phyloP scores from a whole-genome alignment of 2,888 invertebrate species.

The Apamea sordens region DNA sequence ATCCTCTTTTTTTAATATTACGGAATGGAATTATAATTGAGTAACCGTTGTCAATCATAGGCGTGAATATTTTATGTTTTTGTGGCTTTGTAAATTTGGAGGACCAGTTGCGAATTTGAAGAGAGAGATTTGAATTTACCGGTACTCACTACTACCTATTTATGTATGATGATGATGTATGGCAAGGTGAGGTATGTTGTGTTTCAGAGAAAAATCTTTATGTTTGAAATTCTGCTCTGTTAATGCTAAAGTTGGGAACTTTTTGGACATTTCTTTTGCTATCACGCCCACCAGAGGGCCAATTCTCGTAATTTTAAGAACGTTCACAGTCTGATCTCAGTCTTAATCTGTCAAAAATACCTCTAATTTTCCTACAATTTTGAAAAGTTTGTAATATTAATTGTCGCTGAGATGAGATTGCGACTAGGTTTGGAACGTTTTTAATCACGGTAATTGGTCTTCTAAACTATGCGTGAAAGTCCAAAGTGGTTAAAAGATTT shows the following conservation, averaged over 20 bases:
- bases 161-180: background rate
- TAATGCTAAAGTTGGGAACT: background rate
- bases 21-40: conserved; percentile 50
- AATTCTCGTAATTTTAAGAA: too few species aligned
- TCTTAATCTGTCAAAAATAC: too few species aligned
- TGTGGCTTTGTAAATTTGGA: background rate
- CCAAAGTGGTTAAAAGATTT: background rate
- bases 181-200: background rate
- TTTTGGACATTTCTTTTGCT: background rate
- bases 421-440: too few species aligned
- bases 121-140: background rate
- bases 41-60: conserved; percentile 59
- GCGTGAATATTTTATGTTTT: conserved; percentile 42
- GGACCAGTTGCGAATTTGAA: conserved; percentile 10
- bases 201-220: background rate
- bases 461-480: background rate
- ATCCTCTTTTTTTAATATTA: conserved; percentile 46
- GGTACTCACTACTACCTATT: background rate
- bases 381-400: too few species aligned
- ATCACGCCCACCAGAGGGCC: background rate
- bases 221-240: background rate
- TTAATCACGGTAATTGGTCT: too few species aligned
- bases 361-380: too few species aligned
- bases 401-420: too few species aligned
- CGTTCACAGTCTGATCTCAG: too few species aligned